phyloP scores from a whole-genome alignment of 2,797 vertebrate species.

The Hylomyscus alleni region DNA sequence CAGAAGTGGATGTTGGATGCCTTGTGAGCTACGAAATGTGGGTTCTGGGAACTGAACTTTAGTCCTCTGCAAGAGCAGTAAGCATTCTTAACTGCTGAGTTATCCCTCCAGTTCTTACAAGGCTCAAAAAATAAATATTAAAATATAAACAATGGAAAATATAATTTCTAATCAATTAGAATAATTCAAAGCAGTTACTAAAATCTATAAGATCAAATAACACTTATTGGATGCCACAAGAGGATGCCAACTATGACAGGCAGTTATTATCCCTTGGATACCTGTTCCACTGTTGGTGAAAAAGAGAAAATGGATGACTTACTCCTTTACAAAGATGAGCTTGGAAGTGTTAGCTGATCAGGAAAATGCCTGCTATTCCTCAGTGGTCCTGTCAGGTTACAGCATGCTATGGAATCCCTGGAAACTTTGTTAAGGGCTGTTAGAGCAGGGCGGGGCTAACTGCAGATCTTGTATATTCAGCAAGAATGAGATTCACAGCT shows the following conservation, averaged over 20 bases:
- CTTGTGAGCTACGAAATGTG: neutral
- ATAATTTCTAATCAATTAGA: neutral
- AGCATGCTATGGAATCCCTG: no score
- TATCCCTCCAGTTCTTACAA: neutral
- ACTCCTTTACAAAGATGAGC: neutral
- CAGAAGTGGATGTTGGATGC: neutral
- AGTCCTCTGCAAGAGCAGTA: neutral
- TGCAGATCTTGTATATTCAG: neutral
- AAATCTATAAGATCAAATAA: neutral
- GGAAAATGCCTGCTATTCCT: neutral
- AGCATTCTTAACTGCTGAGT: neutral
- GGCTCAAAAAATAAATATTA: neutral
- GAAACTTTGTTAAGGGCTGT: neutral
- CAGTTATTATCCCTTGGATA: neutral
- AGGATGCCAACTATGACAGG: neutral
- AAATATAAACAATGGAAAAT: constrained; percentile 38
- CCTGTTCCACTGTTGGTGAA: neutral
- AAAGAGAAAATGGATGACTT: neutral
- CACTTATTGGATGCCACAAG: neutral
- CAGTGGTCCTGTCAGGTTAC: neutral
- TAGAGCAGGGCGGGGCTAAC: neutral
- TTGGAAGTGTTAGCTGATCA: neutral
- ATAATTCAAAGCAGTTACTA: neutral
- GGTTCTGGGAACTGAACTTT: neutral
- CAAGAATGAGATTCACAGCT: neutral